Conservation (phyloP, 2,797 vertebrate species). For the Pseudocheirus occidentalis region DNA sequence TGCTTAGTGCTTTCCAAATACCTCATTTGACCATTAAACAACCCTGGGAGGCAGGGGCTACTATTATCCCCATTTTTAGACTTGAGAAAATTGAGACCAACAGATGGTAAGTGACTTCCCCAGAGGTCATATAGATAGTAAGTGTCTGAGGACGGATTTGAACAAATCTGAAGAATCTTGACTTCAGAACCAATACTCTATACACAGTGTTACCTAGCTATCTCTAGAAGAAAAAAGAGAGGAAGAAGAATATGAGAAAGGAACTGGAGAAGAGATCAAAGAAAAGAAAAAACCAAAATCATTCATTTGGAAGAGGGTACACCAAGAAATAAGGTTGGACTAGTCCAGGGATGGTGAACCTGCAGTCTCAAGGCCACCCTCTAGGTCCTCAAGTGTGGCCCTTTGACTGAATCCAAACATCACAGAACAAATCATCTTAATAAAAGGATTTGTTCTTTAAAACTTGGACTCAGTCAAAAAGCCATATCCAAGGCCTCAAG, state of each 20-base stretch:
- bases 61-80: background rate
- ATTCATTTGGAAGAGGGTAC: background rate
- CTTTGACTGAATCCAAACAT: no score
- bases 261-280: background rate
- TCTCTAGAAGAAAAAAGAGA: background rate
- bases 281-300: background rate
- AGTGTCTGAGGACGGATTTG: background rate
- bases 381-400: no score
- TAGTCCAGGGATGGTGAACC: background rate
- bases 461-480: no score
- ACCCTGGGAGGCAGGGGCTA: background rate
- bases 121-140: background rate
- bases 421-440: no score
- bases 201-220: background rate
- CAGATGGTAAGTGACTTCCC: background rate
- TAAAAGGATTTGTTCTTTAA: no score
- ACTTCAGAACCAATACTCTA: background rate
- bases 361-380: no score
- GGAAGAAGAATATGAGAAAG: background rate
- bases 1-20: background rate
- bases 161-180: background rate
- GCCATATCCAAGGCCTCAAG: no score
- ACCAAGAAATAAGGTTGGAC: background rate
- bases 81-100: background rate
- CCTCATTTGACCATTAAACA: background rate